Conservation (phyloP, 2,113 vertebrate species). For the Campylomormyrus tamandua region DNA sequence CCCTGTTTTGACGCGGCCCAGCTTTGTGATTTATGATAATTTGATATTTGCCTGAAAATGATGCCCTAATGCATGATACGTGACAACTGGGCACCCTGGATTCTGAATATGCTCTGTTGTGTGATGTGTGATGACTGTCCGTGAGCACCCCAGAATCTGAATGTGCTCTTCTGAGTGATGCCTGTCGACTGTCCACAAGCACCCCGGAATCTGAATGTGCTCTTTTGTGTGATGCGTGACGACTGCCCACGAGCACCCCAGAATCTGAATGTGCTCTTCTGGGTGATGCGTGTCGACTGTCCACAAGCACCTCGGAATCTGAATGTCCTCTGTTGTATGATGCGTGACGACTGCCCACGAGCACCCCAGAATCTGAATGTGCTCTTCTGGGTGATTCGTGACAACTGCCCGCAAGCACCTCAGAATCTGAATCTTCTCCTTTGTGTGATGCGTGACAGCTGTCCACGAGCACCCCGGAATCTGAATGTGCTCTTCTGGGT, state of each 20-base stretch:
- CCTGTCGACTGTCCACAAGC: neutral
- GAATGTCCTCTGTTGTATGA: neutral
- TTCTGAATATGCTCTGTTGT: neutral
- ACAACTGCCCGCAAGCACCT: neutral
- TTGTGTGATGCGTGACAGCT: too few species aligned
- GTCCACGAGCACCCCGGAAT: neutral
- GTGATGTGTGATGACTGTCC: neutral
- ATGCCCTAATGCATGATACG: neutral
- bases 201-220: neutral
- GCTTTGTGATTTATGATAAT: slow-evolving; percentile 6
- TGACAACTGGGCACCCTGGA: neutral
- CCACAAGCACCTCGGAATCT: neutral
- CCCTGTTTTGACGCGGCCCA: neutral
- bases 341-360: accelerated
- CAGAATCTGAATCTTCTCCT: neutral
- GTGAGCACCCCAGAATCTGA: neutral
- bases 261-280: neutral
- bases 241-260: neutral
- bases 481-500: neutral
- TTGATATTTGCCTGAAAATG: neutral
- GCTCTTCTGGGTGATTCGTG: neutral
- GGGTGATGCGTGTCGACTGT: neutral
- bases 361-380: neutral
- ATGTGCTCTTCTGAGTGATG: neutral
- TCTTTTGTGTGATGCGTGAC: too few species aligned